Evolutionary conservation across 2,888 invertebrate species (phyloP).

Genomic region (Lasioglossum pauxillum): DNA sequence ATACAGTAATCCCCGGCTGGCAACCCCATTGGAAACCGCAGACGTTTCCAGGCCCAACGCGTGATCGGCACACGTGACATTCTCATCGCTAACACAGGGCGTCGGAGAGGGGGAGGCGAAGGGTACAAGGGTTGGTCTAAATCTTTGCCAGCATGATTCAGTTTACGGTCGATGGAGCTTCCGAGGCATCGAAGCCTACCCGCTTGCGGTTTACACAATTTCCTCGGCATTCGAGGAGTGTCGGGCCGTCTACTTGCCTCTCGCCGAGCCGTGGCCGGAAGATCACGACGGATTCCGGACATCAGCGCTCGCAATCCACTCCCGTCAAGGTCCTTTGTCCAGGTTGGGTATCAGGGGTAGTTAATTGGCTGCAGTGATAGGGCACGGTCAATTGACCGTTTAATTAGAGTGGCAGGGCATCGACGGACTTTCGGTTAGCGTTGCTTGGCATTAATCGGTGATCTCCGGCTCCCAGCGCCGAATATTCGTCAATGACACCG

Average conservation of each 20-base stretch:
- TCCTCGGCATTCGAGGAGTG: constrained; percentile 50
- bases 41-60: neutral
- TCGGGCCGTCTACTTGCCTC: constrained; percentile 34
- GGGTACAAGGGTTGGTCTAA: neutral
- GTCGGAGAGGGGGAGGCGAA: neutral
- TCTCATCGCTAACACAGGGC: constrained; percentile 6
- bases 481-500: constrained; percentile 30
- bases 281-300: constrained; percentile 55
- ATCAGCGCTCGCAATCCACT: constrained; percentile 31
- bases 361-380: constrained; percentile 49
- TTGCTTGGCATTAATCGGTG: constrained; percentile 51
- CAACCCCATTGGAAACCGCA: constrained; percentile 13
- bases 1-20: neutral
- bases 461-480: constrained; percentile 2
- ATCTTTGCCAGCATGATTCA: constrained; percentile 36
- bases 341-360: constrained; percentile 48
- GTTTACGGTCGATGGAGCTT: constrained; percentile 32
- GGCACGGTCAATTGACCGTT: constrained; percentile 55
- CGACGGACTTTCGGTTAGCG: constrained; percentile 53
- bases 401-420: constrained; percentile 54
- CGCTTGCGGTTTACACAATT: constrained; percentile 54
- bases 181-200: constrained; percentile 20
- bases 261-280: constrained; percentile 29
- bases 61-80: constrained; percentile 9
- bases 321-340: constrained; percentile 39